A percentile compares a stretch with the other conserved stretches of the same genome.
phyloP scores from a whole-genome alignment of 2,113 vertebrate species.

The Benitochromis conjunctus region DNA sequence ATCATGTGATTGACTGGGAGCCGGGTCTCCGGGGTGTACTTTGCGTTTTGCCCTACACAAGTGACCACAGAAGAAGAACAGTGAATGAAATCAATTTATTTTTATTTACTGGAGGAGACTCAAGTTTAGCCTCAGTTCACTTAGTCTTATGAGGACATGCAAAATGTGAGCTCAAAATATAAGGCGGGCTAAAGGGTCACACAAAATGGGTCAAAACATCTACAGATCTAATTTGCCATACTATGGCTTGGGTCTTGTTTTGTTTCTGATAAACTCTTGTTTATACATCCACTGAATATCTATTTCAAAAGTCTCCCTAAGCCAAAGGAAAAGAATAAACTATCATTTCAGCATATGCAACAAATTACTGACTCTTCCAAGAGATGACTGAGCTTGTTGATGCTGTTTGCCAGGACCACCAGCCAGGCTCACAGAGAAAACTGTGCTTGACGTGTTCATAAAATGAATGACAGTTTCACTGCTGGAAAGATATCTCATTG shows the following conservation, averaged over 20 bases:
- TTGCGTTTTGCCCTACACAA: neutral
- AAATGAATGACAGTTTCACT: conserved; percentile 58
- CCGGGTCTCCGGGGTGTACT: neutral
- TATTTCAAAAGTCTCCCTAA: neutral
- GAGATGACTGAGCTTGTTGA: conserved; percentile 39
- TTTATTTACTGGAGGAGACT: neutral
- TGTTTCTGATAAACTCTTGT: conserved; percentile 18
- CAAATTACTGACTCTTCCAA: conserved; percentile 45
- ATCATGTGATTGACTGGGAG: neutral
- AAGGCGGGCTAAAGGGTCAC: conserved; percentile 29
- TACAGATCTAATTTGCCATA: conserved; percentile 29
- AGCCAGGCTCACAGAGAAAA: conserved; percentile 35
- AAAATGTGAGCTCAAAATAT: conserved; percentile 2
- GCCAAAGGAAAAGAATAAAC: conserved; percentile 11
- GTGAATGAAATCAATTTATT: neutral
- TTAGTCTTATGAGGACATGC: conserved; percentile 19
- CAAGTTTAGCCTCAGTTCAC: neutral
- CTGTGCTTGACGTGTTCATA: conserved; percentile 46
- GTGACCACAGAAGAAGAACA: neutral
- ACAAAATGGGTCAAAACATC: conserved; percentile 43
- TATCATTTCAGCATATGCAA: conserved; percentile 38
- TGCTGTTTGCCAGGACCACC: conserved; percentile 53
- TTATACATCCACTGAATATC: neutral
- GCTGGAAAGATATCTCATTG: conserved; percentile 39
- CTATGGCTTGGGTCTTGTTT: conserved; percentile 15